Percentiles rank a stretch among this genome's conserved stretches.
Evolutionary conservation across 2,113 vertebrate genomes (phyloP).

Genomic region (Herpetotheres cachinnans): DNA sequence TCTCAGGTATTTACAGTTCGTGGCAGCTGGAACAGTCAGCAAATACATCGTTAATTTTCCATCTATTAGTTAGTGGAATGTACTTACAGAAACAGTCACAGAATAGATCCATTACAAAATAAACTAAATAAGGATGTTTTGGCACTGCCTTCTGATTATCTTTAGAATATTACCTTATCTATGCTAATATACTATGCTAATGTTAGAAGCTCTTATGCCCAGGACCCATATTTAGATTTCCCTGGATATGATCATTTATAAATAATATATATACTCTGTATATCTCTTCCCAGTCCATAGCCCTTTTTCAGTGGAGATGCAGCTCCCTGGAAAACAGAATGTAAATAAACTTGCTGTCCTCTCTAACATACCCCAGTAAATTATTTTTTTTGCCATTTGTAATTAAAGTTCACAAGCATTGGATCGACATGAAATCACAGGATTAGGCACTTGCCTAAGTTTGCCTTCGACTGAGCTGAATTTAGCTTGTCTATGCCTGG

Average conservation of each 20-base stretch:
- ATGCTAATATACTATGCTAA: background rate
- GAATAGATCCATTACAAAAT: background rate
- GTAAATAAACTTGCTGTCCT: background rate
- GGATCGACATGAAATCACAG: background rate
- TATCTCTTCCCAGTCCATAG: background rate
- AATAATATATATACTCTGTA: background rate
- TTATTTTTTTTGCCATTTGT: background rate
- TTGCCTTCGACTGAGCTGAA: background rate
- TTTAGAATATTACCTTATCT: background rate
- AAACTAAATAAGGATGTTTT: background rate
- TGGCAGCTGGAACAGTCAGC: background rate
- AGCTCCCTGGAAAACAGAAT: background rate
- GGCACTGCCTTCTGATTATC: background rate
- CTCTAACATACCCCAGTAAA: background rate
- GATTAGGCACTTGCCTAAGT: background rate
- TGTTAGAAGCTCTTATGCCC: background rate
- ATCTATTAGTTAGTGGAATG: background rate
- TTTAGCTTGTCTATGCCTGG: background rate
- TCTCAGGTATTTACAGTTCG: accelerated
- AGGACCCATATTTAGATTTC: background rate
- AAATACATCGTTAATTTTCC: background rate
- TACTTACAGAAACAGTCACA: background rate
- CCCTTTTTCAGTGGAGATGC: background rate
- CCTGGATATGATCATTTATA: background rate
- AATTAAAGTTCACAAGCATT: background rate